Conservation (phyloP, 1,140 invertebrate species). For the Drosophila kikkawai region DNA sequence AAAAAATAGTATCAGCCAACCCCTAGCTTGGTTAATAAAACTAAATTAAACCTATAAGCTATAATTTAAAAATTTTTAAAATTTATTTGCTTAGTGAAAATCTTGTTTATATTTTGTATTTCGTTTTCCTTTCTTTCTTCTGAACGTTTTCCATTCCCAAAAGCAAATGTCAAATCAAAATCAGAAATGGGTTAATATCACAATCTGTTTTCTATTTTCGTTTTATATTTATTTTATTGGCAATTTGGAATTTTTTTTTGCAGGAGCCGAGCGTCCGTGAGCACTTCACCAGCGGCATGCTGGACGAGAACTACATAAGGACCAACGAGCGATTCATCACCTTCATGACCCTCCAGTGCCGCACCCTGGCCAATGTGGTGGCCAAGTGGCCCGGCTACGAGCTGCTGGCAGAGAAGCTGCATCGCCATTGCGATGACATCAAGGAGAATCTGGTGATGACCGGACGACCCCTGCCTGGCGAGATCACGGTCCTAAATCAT, state of each 20-base stretch:
- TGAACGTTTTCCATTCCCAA: not conserved
- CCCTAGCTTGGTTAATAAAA: not conserved
- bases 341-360: constrained; percentile 69
- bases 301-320: constrained; percentile 78
- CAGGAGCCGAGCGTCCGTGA: constrained; percentile 69
- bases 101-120: too few species aligned
- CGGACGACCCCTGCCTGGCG: constrained; percentile 50
- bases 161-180: constrained; percentile 26
- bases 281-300: constrained; percentile 75
- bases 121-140: constrained; percentile 2
- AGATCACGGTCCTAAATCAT: constrained; percentile 85
- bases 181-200: constrained; percentile 19
- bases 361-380: constrained; percentile 69
- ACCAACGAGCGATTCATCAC: constrained; percentile 76
- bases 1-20: too few species aligned
- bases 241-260: constrained; percentile 1
- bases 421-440: constrained; percentile 73
- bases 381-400: constrained; percentile 75
- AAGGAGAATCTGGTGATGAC: constrained; percentile 74
- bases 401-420: constrained; percentile 63
- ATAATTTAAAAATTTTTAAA: too few species aligned
- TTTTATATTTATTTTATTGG: constrained; percentile 21
- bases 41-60: not conserved
- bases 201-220: not conserved
- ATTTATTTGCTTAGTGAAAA: not conserved